Evolutionary conservation across 2,888 invertebrate genomes (phyloP).

Genomic region (Ecliptopera silaceata): DNA sequence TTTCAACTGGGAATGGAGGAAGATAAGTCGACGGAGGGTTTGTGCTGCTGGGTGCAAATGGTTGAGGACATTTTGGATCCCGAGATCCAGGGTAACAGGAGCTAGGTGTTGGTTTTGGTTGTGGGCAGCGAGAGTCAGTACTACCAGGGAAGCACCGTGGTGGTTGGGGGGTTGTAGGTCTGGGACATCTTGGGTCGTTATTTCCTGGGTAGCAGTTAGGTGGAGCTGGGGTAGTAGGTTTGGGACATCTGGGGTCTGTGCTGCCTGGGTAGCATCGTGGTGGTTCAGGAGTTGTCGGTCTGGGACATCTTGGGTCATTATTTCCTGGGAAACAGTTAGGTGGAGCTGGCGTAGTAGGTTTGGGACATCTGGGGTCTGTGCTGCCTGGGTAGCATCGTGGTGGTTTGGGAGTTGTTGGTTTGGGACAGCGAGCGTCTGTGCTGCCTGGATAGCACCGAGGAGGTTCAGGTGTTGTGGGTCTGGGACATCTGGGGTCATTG

Average conservation of each 20-base stretch:
- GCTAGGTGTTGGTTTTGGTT: constrained; percentile 53
- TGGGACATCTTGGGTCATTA: constrained; percentile 47
- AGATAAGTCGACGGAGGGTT: constrained; percentile 75
- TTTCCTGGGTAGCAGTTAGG: constrained; percentile 34
- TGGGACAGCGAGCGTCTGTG: constrained; percentile 43
- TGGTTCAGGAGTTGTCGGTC: constrained; percentile 44
- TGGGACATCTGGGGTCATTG: constrained; percentile 48
- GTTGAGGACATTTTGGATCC: constrained; percentile 71
- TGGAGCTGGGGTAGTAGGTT: constrained; percentile 35
- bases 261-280: constrained; percentile 44
- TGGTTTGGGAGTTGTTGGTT: constrained; percentile 40
- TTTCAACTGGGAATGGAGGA: constrained; percentile 72
- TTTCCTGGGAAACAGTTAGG: constrained; percentile 42
- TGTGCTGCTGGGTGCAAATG: constrained; percentile 69
- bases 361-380: constrained; percentile 48
- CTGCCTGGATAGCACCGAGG: constrained; percentile 40
- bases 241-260: constrained; percentile 52
- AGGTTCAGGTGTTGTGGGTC: constrained; percentile 43
- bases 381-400: constrained; percentile 55
- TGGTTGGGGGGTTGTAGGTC: constrained; percentile 43
- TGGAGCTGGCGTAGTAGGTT: constrained; percentile 44
- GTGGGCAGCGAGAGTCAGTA: constrained; percentile 38
- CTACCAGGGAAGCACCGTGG: constrained; percentile 26
- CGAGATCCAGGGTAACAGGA: constrained; percentile 71
- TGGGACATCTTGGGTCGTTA: constrained; percentile 37